Percentiles rank a stretch among this genome's conserved stretches.
Evolutionary conservation across 1,140 invertebrate genomes (phyloP).

Genomic region (Drosophila pruinosa): DNA sequence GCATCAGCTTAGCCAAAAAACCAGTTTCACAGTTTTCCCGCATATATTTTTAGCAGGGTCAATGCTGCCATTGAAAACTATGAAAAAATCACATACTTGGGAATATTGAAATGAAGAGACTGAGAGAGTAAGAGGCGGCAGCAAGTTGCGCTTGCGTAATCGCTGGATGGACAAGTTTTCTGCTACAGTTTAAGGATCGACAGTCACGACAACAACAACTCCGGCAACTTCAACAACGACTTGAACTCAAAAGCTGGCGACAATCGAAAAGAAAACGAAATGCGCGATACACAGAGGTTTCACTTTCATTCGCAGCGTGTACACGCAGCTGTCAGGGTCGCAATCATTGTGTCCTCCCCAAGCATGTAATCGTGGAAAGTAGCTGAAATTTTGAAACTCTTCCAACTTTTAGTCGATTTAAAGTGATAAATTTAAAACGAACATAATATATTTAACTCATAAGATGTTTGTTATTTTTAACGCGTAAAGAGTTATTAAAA

Average conservation of each 20-base stretch:
- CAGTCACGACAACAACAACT: conserved; percentile 1
- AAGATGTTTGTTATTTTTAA: conserved; percentile 24
- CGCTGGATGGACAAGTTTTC: conserved; percentile 66
- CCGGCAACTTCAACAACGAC: neutral
- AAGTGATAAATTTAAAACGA: neutral
- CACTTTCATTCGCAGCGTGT: conserved; percentile 81
- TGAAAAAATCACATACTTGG: conserved; percentile 55
- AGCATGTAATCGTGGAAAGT: conserved; percentile 5
- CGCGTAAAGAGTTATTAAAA: conserved; percentile 53
- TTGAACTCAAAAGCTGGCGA: conserved; percentile 6
- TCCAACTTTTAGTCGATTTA: no score
- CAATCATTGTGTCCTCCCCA: conserved; percentile 26
- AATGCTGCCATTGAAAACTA: conserved; percentile 76
- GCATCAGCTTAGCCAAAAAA: conserved; percentile 26
- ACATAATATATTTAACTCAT: neutral
- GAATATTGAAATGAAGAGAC: neutral
- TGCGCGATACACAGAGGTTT: conserved; percentile 68
- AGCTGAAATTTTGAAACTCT: no score
- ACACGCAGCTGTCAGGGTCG: conserved; percentile 73
- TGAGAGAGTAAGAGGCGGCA: neutral
- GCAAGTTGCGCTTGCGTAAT: conserved; percentile 59
- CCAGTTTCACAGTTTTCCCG: conserved; percentile 71
- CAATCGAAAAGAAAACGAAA: conserved; percentile 77
- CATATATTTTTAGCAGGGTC: conserved; percentile 63
- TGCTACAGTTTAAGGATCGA: conserved; percentile 77